These are phyloP conservation scores for Vimba vimba DNA, from an alignment of 2,113 vertebrate genomes.

Conservation along the genomic window DNA sequence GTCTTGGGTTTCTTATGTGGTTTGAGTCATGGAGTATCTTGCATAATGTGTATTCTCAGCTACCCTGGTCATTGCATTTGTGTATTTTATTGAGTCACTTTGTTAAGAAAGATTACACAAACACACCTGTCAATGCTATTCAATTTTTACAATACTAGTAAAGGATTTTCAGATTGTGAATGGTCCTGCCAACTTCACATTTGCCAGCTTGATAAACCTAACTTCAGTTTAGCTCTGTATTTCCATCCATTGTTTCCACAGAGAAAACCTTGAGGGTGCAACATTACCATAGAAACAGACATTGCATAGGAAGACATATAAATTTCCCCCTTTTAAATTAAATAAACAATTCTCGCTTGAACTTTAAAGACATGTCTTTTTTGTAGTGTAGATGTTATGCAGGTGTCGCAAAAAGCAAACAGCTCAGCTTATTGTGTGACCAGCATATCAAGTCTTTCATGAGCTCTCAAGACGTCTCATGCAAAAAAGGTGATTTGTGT, in stretches of 20 bases:
- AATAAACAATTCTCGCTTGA: conserved; percentile 65
- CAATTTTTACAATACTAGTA: background rate
- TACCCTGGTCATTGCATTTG: background rate
- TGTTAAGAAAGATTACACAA: background rate
- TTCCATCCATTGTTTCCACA: conserved; percentile 36
- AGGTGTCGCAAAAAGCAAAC: conserved; percentile 33
- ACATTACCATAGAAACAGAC: conserved; percentile 75
- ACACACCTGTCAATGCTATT: background rate
- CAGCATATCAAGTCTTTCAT: conserved; percentile 12
- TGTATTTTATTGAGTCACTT: background rate
- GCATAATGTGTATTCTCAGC: background rate
- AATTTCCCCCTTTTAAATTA: conserved; percentile 52
- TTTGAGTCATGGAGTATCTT: background rate
- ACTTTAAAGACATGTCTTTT: conserved; percentile 50
- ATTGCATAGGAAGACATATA: conserved; percentile 65
- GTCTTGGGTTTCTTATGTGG: background rate
- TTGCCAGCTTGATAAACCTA: background rate
- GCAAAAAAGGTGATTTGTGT: conserved; percentile 9
- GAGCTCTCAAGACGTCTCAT: background rate
- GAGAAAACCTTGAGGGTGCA: conserved; percentile 53
- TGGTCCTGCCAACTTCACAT: background rate
- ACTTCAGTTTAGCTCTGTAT: background rate
- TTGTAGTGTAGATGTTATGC: conserved; percentile 37
- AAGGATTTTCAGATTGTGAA: background rate
- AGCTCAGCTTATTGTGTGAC: background rate